Conservation (phyloP, 1,140 invertebrate species). For the Maconellicoccus hirsutus region DNA sequence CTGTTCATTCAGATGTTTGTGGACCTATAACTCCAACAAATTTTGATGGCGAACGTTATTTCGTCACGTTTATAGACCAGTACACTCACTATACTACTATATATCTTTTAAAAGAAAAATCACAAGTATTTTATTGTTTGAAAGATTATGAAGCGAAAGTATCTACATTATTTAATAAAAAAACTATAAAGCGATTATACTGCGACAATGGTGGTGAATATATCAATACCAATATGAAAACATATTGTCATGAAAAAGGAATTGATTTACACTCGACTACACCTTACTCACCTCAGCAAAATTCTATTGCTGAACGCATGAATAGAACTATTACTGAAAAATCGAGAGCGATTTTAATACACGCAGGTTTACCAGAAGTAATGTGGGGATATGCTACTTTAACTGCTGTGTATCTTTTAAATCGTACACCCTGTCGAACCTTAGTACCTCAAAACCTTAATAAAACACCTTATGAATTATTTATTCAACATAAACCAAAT, state of each 20-base stretch:
- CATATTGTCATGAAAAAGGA: slow-evolving; percentile 31
- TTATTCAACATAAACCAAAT: too few relatives aligned
- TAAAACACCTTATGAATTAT: too few relatives aligned
- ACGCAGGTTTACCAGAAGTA: too few relatives aligned
- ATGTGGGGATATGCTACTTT: too few relatives aligned
- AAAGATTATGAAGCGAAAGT: slow-evolving; percentile 19
- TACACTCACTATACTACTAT: slow-evolving; percentile 21
- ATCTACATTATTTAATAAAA: slow-evolving; percentile 12
- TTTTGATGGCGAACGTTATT: slow-evolving; percentile 21
- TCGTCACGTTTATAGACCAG: slow-evolving; percentile 25
- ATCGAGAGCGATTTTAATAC: too few relatives aligned
- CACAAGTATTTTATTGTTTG: slow-evolving; percentile 12
- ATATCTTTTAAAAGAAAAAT: slow-evolving; percentile 24
- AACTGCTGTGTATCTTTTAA: too few relatives aligned
- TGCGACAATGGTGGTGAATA: slow-evolving; percentile 30
- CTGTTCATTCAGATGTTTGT: slow-evolving; percentile 25
- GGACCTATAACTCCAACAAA: slow-evolving; percentile 12
- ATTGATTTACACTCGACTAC: slow-evolving; percentile 30
- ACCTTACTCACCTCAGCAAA: slow-evolving; percentile 34
- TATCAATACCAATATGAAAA: slow-evolving; percentile 20
- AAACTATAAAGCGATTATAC: slow-evolving; percentile 24
- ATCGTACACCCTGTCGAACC: too few relatives aligned
- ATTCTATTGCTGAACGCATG: slow-evolving; percentile 33
- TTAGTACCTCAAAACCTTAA: too few relatives aligned
- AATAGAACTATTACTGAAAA: too few relatives aligned